A percentile compares a stretch with the other conserved stretches of the same genome.
phyloP scores from a whole-genome alignment of 2,797 vertebrate genomes.

The Acanthornis magna region DNA sequence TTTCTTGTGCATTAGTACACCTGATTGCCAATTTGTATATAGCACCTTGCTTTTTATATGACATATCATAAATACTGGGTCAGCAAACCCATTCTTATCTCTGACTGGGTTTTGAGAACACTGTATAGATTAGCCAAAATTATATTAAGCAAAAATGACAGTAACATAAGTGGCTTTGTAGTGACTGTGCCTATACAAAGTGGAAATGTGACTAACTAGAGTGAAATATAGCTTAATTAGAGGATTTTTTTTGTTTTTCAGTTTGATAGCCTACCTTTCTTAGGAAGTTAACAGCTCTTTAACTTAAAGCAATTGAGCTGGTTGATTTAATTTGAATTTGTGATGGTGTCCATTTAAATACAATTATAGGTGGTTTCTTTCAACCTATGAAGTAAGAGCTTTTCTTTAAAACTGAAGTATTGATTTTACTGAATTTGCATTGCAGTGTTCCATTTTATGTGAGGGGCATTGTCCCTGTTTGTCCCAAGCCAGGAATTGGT shows the following conservation, averaged over 20 bases:
- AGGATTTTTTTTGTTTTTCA: neutral
- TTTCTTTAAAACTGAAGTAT: neutral
- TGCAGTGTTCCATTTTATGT: neutral
- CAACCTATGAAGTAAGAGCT: neutral
- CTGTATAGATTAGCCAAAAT: neutral
- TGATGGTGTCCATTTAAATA: neutral
- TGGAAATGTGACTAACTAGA: neutral
- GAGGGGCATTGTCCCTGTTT: neutral
- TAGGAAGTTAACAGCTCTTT: neutral
- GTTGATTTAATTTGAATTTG: neutral
- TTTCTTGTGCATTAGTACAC: neutral
- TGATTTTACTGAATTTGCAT: neutral
- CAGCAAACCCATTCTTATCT: neutral
- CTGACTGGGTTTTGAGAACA: neutral
- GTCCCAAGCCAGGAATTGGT: neutral
- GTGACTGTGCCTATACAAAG: neutral
- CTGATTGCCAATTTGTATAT: neutral
- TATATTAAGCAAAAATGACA: neutral
- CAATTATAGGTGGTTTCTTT: neutral
- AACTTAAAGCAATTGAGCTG: neutral
- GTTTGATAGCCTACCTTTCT: neutral
- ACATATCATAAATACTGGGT: neutral
- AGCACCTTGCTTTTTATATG: neutral
- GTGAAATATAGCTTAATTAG: neutral
- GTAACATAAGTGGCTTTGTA: neutral